A percentile compares a stretch with the other conserved stretches of the same genome.
Evolutionary conservation across 2,113 vertebrate genomes (phyloP).

Genomic region (Hippocampus mohnikei): DNA sequence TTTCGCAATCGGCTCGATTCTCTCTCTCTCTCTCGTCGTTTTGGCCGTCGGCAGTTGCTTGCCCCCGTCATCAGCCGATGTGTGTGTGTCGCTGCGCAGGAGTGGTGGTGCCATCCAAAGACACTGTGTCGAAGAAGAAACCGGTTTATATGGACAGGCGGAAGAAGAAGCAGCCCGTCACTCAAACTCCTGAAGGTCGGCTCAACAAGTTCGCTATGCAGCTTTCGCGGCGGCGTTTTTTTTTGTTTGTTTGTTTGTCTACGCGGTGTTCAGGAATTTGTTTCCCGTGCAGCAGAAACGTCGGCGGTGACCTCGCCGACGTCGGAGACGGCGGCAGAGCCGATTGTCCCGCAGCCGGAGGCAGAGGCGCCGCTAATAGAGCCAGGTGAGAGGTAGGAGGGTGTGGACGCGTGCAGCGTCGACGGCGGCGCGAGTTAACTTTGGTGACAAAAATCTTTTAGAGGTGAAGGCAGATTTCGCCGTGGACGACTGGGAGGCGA

Average conservation of each 20-base stretch:
- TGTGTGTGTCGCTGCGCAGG: slow-evolving; percentile 63
- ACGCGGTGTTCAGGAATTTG: background rate
- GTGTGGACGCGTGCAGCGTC: background rate
- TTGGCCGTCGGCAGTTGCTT: background rate
- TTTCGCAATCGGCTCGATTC: background rate
- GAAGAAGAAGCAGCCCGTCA: slow-evolving; percentile 80
- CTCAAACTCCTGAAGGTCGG: slow-evolving; percentile 84
- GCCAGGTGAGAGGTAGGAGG: slow-evolving; percentile 53
- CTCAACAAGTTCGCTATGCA: background rate
- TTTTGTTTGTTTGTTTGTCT: no score
- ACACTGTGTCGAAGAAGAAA: slow-evolving; percentile 92
- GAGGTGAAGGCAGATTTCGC: slow-evolving; percentile 72
- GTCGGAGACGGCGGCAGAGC: slow-evolving; percentile 72
- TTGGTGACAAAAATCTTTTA: background rate
- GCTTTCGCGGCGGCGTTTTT: no score
- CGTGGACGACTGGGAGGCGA: slow-evolving; percentile 96
- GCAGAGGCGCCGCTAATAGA: slow-evolving; percentile 59
- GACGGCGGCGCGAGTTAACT: background rate
- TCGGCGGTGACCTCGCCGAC: slow-evolving; percentile 72
- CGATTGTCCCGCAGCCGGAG: slow-evolving; percentile 46
- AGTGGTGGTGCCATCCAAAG: slow-evolving; percentile 97
- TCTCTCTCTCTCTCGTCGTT: no score
- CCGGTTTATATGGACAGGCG: slow-evolving; percentile 92
- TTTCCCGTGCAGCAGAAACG: slow-evolving; percentile 34
- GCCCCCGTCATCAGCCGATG: background rate